Evolutionary conservation across 1,140 invertebrate species (phyloP).

Genomic region (Trachelipus rathkii): DNA sequence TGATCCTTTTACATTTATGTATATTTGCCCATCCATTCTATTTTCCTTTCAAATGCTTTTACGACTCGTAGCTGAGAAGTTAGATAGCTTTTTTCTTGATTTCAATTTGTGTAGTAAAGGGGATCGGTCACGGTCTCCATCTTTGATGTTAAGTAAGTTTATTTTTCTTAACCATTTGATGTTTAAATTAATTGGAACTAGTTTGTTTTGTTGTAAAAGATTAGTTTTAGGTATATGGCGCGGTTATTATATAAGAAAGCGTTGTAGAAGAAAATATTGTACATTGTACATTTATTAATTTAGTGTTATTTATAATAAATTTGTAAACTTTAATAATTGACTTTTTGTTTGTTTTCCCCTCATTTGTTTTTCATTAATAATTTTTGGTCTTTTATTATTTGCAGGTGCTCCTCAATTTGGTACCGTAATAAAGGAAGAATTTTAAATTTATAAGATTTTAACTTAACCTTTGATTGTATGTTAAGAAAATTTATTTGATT

Average conservation of each 20-base stretch:
- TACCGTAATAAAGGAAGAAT: no score
- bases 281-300: not conserved
- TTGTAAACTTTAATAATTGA: constrained; percentile 1
- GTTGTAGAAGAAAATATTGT: constrained; percentile 4
- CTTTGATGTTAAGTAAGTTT: not conserved
- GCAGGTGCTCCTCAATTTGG: no score
- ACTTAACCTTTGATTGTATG: no score
- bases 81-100: not conserved
- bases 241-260: constrained; percentile 8
- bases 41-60: not conserved
- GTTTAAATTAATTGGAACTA: not conserved
- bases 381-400: no score
- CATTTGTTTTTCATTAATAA: no score
- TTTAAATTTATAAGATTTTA: no score
- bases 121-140: not conserved
- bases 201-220: not conserved
- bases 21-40: no score
- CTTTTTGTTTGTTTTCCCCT: no score
- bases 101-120: not conserved
- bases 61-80: not conserved
- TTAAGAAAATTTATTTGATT: no score
- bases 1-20: not conserved
- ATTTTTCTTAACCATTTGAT: not conserved
- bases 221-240: constrained; percentile 12
- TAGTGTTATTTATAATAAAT: not conserved